Percentiles rank a stretch among this genome's conserved stretches.
Conservation (phyloP, 2,888 invertebrate species). For the Agonopterix alstromeriana region DNA sequence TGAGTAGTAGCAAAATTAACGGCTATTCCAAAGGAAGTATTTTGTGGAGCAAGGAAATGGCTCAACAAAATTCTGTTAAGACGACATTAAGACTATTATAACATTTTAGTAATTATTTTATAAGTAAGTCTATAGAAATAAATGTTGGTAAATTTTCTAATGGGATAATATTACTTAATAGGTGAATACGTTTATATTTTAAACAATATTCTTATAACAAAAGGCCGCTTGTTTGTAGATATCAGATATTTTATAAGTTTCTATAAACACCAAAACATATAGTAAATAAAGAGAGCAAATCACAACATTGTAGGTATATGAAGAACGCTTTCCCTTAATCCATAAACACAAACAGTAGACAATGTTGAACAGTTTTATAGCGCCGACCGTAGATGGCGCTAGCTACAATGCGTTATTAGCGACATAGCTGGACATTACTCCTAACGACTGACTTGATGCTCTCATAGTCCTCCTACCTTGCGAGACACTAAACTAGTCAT, state of each 20-base stretch:
- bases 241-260: no score
- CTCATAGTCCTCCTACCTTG: no score
- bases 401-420: constrained; percentile 20
- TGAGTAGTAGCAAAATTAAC: constrained; percentile 9
- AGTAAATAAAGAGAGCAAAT: no score
- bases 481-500: neutral
- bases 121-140: no score
- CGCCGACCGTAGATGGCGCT: constrained; percentile 17
- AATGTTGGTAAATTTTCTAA: no score
- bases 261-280: no score
- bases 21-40: neutral
- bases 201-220: no score
- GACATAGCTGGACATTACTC: constrained; percentile 13
- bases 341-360: constrained; percentile 4
- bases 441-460: constrained; percentile 8
- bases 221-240: no score
- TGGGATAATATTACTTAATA: no score
- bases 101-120: no score
- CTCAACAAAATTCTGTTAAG: constrained; percentile 15
- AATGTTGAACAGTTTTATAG: constrained; percentile 6
- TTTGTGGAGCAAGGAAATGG: neutral
- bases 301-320: neutral
- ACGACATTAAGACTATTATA: constrained; percentile 1
- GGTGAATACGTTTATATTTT: no score
- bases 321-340: constrained; percentile 6